Evolutionary conservation across 1,140 invertebrate genomes (phyloP).

Genomic region (Heliconius melpomene): DNA sequence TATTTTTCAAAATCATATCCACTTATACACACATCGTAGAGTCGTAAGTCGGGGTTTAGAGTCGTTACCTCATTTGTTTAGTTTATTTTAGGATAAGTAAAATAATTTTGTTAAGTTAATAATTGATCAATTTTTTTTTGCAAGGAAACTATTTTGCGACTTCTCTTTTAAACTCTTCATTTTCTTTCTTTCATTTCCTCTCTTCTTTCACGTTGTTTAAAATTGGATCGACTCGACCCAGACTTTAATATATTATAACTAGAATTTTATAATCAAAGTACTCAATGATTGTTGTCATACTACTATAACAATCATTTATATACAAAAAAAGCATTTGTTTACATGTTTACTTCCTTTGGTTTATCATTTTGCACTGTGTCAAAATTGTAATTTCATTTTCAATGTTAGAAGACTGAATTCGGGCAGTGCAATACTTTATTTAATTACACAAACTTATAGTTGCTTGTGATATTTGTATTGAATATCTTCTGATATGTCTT

Average conservation of each 20-base stretch:
- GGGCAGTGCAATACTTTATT: slow-evolving; percentile 44
- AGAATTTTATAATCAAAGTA: slow-evolving; percentile 35
- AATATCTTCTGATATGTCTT: background rate
- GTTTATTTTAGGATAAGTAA: too few relatives aligned
- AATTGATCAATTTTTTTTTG: too few relatives aligned
- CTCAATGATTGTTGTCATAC: slow-evolving; percentile 14
- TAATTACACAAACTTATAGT: background rate
- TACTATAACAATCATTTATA: background rate
- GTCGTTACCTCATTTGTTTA: background rate
- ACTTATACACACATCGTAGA: slow-evolving; percentile 29
- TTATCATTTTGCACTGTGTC: slow-evolving; percentile 26
- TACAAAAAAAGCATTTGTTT: background rate
- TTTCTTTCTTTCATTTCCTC: background rate
- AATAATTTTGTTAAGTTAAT: too few relatives aligned
- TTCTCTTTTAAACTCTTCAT: background rate
- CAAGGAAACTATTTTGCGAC: too few relatives aligned
- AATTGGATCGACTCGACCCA: background rate
- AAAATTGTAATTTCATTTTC: slow-evolving; percentile 33
- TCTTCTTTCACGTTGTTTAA: background rate
- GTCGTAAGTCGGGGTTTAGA: slow-evolving; percentile 17
- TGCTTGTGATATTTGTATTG: background rate
- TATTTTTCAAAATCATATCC: slow-evolving; percentile 36
- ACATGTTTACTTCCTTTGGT: background rate
- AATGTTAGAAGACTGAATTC: slow-evolving; percentile 45
- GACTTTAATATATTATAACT: slow-evolving; percentile 13